Percentiles rank a stretch among this genome's conserved stretches.
These are phyloP conservation scores for Littorina saxatilis DNA, from an alignment of 1,140 invertebrate genomes.

Conservation along the genomic window DNA sequence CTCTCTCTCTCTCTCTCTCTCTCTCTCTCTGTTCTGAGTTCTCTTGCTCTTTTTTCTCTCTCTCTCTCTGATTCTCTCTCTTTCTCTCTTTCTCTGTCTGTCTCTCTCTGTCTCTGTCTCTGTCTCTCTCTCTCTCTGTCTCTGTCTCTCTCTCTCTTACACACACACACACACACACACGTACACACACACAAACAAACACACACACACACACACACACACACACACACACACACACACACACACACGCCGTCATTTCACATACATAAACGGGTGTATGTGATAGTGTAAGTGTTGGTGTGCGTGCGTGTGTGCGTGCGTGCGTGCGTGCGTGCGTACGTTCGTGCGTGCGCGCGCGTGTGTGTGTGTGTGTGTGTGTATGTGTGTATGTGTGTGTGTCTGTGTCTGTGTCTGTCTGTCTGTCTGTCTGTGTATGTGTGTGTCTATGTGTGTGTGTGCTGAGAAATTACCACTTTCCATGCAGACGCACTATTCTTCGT, in stretches of 20 bases:
- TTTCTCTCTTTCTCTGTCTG: neutral
- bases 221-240: no score
- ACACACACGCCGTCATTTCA: no score
- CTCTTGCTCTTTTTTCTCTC: neutral
- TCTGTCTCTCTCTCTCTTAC: constrained; percentile 6
- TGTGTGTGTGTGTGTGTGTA: constrained; percentile 22
- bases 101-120: neutral
- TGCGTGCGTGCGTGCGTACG: neutral
- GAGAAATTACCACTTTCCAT: no score
- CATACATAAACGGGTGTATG: no score
- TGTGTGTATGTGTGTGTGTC: constrained; percentile 1
- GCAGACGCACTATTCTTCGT: no score
- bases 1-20: constrained; percentile 10
- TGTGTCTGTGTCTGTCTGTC: neutral
- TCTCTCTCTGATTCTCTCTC: neutral
- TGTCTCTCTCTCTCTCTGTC: constrained; percentile 22
- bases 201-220: no score
- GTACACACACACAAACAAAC: no score
- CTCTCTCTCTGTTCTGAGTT: neutral
- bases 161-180: no score
- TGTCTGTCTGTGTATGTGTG: neutral
- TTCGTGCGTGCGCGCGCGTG: constrained; percentile 6
- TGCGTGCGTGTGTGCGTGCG: no score
- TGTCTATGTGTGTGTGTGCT: constrained; percentile 2
- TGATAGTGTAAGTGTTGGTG: no score